phyloP scores from a whole-genome alignment of 2,888 invertebrate species.

The Celastrina argiolus region DNA sequence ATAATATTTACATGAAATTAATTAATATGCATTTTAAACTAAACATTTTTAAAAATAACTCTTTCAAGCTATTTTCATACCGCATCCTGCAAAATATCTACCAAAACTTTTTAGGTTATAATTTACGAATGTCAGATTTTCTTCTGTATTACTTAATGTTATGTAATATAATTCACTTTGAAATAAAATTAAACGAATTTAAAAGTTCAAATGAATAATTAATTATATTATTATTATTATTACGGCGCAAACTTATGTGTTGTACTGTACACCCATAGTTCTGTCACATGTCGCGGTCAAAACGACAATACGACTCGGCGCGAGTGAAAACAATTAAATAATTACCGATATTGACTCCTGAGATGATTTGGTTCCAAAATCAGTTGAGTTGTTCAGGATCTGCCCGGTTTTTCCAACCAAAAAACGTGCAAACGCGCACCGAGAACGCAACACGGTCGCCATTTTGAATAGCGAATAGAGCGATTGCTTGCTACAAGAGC shows the following conservation, averaged over 20 bases:
- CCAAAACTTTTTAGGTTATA: not conserved
- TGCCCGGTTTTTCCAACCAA: conserved; percentile 67
- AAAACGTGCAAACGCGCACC: conserved; percentile 72
- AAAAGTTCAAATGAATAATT: conserved; percentile 21
- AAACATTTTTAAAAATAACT: not conserved
- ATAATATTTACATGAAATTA: conserved; percentile 25
- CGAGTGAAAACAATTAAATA: conserved; percentile 66
- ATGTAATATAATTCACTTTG: too few species aligned
- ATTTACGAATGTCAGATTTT: too few species aligned
- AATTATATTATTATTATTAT: conserved; percentile 24
- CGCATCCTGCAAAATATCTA: not conserved
- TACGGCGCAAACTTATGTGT: conserved; percentile 49
- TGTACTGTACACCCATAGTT: conserved; percentile 66
- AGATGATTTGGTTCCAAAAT: conserved; percentile 61
- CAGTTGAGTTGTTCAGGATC: conserved; percentile 70
- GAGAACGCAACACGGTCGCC: conserved; percentile 76
- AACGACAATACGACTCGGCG: conserved; percentile 61
- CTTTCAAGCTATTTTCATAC: not conserved
- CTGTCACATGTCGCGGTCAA: conserved; percentile 76
- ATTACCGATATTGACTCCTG: conserved; percentile 72
- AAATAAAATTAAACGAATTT: conserved; percentile 10
- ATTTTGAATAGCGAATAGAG: conserved; percentile 80
- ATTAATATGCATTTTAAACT: too few species aligned
- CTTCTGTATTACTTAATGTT: too few species aligned
- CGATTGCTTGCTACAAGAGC: conserved; percentile 75